These are phyloP conservation scores for Catagonus wagneri DNA, from an alignment of 2,113 vertebrate genomes.

Conservation along the genomic window DNA sequence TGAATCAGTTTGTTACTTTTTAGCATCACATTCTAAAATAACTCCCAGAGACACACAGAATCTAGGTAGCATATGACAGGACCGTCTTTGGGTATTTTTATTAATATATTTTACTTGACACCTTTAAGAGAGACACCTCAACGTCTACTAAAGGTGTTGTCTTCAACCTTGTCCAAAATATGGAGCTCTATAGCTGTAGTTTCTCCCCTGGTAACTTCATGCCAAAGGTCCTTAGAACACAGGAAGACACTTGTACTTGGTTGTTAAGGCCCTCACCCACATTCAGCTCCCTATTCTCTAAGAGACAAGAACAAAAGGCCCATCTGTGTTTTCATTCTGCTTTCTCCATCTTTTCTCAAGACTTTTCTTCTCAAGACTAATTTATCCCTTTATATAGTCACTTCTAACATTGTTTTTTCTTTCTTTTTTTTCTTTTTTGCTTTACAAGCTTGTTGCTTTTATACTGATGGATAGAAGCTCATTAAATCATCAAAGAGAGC, in stretches of 20 bases:
- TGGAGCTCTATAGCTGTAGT: neutral
- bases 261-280: neutral
- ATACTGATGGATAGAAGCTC: neutral
- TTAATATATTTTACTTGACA: neutral
- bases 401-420: neutral
- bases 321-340: neutral
- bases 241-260: neutral
- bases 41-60: neutral
- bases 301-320: neutral
- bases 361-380: neutral
- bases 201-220: neutral
- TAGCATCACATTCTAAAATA: neutral
- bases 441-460: slow-evolving; percentile 32
- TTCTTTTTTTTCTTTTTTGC: slow-evolving; percentile 9
- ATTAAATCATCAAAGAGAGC: neutral
- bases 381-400: slow-evolving; percentile 5
- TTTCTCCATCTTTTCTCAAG: slow-evolving; percentile 38
- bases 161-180: neutral
- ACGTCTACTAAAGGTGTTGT: neutral
- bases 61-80: slow-evolving; percentile 5
- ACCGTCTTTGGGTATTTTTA: neutral
- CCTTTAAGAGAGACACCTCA: slow-evolving; percentile 5
- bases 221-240: neutral
- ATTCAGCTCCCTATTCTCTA: neutral
- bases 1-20: neutral